phyloP scores from a whole-genome alignment of 2,888 invertebrate genomes.

The Trypoxylon attenuatum region DNA sequence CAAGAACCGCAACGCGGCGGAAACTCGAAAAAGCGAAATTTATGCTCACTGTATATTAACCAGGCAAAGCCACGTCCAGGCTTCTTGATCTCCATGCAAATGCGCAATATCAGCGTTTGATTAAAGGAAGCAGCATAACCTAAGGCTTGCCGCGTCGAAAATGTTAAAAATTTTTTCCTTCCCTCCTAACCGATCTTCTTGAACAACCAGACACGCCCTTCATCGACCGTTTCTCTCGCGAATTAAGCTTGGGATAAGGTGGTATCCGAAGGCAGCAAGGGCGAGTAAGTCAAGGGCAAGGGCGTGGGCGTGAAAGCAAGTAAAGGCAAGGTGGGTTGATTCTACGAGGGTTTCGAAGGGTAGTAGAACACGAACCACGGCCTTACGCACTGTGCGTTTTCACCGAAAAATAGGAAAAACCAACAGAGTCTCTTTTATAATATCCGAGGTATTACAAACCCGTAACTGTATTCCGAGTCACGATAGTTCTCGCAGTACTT shows the following conservation, averaged over 20 bases:
- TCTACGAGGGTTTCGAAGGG: conserved; percentile 23
- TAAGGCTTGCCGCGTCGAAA: conserved; percentile 11
- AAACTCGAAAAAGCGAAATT: conserved; percentile 12
- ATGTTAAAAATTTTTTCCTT: conserved; percentile 18
- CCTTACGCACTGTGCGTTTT: background rate
- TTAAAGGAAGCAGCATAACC: conserved; percentile 14
- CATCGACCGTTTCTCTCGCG: conserved; percentile 52
- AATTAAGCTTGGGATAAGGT: conserved; percentile 53
- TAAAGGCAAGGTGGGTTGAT: too few relatives aligned
- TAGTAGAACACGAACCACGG: conserved; percentile 28
- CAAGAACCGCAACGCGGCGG: conserved; percentile 2
- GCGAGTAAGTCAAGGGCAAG: conserved; percentile 56
- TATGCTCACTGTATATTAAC: conserved; percentile 20
- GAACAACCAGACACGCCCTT: conserved; percentile 52
- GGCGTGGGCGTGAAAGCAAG: conserved; percentile 40
- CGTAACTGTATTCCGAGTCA: background rate
- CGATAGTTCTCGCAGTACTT: background rate
- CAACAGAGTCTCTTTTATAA: background rate
- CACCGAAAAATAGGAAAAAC: background rate
- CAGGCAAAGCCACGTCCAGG: conserved; percentile 4
- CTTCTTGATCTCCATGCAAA: conserved; percentile 14
- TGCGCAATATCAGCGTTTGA: conserved; percentile 17
- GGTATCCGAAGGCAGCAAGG: conserved; percentile 41
- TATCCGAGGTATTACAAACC: background rate
- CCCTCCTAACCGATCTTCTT: conserved; percentile 26